phyloP scores from a whole-genome alignment of 2,113 vertebrate species.

The Campylomormyrus tamandua region DNA sequence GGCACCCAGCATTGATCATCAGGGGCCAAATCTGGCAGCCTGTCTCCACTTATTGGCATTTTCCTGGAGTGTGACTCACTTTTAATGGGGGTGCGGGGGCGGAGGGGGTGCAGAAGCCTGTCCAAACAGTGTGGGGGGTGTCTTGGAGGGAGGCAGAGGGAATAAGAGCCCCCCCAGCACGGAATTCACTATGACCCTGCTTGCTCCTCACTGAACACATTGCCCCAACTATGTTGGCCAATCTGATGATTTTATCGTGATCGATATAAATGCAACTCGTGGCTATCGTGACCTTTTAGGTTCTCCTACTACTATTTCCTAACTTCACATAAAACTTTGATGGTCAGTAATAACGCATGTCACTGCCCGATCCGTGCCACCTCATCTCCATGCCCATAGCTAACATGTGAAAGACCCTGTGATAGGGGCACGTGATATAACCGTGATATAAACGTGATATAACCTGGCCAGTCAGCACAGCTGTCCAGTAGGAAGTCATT shows the following conservation, averaged over 20 bases:
- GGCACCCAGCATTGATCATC: not conserved
- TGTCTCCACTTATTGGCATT: not conserved
- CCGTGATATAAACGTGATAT: not conserved
- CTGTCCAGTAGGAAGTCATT: not conserved
- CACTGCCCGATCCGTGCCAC: not conserved
- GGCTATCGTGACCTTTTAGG: not conserved
- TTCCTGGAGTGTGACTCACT: not conserved
- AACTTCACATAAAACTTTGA: not conserved
- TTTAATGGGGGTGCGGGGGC: not conserved
- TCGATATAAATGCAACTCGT: not conserved
- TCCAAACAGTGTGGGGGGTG: not conserved
- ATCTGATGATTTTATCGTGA: not conserved
- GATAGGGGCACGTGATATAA: not conserved
- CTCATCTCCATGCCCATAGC: not conserved
- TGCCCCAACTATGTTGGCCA: not conserved
- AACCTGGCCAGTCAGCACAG: not conserved
- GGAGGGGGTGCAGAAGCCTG: not conserved
- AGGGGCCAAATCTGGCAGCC: not conserved
- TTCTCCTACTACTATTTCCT: not conserved
- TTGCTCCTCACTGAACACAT: not conserved
- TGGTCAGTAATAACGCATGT: not conserved
- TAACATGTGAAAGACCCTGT: not conserved
- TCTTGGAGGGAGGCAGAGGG: not conserved
- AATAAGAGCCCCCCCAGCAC: not conserved
- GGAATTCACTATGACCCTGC: not conserved